These are phyloP conservation scores for Sialis fuliginosa DNA, from an alignment of 2,888 invertebrate genomes.

Conservation along the genomic window DNA sequence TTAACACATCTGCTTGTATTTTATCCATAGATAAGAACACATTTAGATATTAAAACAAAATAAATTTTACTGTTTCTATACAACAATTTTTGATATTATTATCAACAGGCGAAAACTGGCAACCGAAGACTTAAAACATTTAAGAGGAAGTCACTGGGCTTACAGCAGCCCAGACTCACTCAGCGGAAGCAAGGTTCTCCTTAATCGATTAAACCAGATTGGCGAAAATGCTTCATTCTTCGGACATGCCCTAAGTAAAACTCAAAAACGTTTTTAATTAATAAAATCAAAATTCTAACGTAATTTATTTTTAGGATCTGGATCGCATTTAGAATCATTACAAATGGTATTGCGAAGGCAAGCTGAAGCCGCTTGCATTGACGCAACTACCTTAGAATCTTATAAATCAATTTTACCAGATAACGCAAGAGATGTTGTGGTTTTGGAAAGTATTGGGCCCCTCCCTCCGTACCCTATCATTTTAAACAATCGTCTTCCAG, in stretches of 20 bases:
- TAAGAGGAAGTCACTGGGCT: constrained; percentile 37
- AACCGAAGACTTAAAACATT: constrained; percentile 34
- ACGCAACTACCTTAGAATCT: constrained; percentile 36
- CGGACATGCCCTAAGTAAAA: constrained; percentile 34
- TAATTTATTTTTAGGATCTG: constrained; percentile 26
- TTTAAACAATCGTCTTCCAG: constrained; percentile 27
- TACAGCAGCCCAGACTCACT: constrained; percentile 34
- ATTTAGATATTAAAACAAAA: too few species aligned
- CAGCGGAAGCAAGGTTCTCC: constrained; percentile 34
- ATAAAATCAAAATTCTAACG: neutral
- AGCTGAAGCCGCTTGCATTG: constrained; percentile 45
- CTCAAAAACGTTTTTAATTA: neutral
- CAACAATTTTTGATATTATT: constrained; percentile 2
- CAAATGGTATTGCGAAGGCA: constrained; percentile 41
- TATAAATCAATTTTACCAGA: constrained; percentile 36
- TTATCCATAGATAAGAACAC: too few species aligned
- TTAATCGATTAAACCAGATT: constrained; percentile 31
- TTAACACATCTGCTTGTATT: too few species aligned
- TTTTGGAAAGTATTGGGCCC: constrained; percentile 44
- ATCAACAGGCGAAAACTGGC: constrained; percentile 23
- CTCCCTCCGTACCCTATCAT: constrained; percentile 48
- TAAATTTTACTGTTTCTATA: too few species aligned
- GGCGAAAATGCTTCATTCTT: constrained; percentile 43
- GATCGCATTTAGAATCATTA: constrained; percentile 40
- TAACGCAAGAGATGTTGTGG: constrained; percentile 33